Evolutionary conservation across 2,888 invertebrate genomes (phyloP).

Genomic region (Leucozona laternaria): DNA sequence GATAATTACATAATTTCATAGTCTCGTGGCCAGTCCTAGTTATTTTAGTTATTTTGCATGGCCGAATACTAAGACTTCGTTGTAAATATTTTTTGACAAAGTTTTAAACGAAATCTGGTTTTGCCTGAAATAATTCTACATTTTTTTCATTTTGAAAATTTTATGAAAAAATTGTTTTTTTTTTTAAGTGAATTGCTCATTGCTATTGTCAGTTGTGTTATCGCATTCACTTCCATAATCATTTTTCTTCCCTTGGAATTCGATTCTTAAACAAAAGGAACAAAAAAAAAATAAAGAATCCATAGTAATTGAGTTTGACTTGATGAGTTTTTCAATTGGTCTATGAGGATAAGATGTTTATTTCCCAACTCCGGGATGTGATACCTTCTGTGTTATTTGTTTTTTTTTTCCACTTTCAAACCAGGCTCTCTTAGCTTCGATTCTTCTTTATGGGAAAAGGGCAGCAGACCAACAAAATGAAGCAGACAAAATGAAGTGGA

Average conservation of each 20-base stretch:
- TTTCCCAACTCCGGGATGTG: neutral
- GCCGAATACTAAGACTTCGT: too few species aligned
- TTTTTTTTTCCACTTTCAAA: conserved; percentile 1
- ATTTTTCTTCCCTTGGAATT: neutral
- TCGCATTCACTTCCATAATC: neutral
- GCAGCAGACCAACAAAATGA: conserved; percentile 11
- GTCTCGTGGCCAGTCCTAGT: too few species aligned
- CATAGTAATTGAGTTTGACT: conserved; percentile 46
- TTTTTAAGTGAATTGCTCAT: too few species aligned
- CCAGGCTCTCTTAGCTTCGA: conserved; percentile 34
- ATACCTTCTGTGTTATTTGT: neutral
- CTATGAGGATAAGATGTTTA: conserved; percentile 27
- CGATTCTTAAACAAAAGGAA: neutral
- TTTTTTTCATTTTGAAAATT: too few species aligned
- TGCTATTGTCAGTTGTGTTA: neutral
- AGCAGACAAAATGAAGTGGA: conserved; percentile 14
- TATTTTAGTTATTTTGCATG: too few species aligned
- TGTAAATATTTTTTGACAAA: too few species aligned
- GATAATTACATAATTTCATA: too few species aligned
- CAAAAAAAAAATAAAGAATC: neutral
- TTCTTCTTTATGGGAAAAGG: conserved; percentile 15
- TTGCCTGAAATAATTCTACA: too few species aligned
- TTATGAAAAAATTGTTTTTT: too few species aligned
- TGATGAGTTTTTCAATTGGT: conserved; percentile 64
- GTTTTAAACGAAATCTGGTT: too few species aligned